Conservation (phyloP, 2,113 vertebrate species). For the Orthonyx spaldingii region DNA sequence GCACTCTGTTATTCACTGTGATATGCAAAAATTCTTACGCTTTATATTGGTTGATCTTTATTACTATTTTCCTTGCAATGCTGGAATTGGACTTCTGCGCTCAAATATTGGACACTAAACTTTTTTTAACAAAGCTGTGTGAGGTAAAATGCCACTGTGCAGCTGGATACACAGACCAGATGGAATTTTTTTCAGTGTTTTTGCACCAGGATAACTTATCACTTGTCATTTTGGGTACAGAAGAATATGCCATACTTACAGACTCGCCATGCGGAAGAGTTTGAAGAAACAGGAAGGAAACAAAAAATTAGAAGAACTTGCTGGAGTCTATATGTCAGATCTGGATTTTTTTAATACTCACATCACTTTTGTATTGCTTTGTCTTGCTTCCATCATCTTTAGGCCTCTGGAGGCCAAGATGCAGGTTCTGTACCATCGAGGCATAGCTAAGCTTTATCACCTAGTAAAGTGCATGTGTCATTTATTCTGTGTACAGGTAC, state of each 20-base stretch:
- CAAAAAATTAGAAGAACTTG: neutral
- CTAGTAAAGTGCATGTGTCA: neutral
- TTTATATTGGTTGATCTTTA: neutral
- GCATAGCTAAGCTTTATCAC: neutral
- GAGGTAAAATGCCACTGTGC: neutral
- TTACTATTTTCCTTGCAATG: neutral
- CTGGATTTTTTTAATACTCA: neutral
- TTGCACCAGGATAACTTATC: neutral
- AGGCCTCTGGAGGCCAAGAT: neutral
- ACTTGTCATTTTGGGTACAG: neutral
- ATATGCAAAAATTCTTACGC: neutral
- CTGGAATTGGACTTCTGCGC: neutral
- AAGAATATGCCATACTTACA: neutral
- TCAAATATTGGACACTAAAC: neutral
- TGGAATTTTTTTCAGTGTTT: neutral
- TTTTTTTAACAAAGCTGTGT: neutral
- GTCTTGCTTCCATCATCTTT: neutral
- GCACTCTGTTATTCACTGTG: neutral
- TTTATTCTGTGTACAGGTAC: neutral
- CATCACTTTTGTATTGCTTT: neutral
- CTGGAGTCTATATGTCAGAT: neutral
- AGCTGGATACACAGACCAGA: neutral
- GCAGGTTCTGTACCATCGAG: fast-evolving
- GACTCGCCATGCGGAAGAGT: neutral
- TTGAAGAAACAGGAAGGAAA: neutral